These are phyloP conservation scores for Rhabdornis inornatus DNA, from an alignment of 2,113 vertebrate species.

Conservation along the genomic window DNA sequence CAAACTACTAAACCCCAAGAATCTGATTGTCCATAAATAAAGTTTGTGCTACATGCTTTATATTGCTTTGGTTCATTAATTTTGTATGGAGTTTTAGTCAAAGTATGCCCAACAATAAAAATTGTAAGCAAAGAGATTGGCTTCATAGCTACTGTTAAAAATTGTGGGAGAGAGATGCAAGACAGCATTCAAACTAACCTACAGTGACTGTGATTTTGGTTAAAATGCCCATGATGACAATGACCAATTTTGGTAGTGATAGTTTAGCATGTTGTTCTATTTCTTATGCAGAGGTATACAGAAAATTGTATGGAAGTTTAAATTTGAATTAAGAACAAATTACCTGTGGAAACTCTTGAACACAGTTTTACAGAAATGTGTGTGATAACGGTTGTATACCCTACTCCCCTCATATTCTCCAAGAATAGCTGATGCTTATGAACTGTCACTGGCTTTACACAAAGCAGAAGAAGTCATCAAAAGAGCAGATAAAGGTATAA, in stretches of 20 bases:
- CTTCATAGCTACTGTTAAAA: background rate
- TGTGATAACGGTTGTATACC: background rate
- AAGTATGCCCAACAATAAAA: background rate
- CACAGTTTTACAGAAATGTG: background rate
- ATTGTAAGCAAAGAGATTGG: background rate
- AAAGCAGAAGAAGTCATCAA: background rate
- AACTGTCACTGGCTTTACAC: background rate
- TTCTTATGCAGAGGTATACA: background rate
- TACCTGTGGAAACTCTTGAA: background rate
- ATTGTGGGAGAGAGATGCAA: background rate
- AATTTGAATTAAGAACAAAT: background rate
- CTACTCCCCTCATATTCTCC: background rate
- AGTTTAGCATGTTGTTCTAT: fast-evolving
- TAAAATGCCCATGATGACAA: background rate
- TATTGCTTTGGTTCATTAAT: background rate
- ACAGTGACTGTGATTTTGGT: background rate
- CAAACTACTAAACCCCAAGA: background rate
- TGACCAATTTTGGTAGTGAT: fast-evolving
- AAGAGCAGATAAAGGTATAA: background rate
- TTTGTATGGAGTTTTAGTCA: background rate
- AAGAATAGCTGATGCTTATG: background rate
- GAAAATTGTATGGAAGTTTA: background rate
- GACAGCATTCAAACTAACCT: background rate
- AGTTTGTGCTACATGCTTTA: background rate
- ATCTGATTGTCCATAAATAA: background rate